Base-by-base conservation (phyloP, 2,797 vertebrate genomes). In the Crenuchus spilurus region DNA sequence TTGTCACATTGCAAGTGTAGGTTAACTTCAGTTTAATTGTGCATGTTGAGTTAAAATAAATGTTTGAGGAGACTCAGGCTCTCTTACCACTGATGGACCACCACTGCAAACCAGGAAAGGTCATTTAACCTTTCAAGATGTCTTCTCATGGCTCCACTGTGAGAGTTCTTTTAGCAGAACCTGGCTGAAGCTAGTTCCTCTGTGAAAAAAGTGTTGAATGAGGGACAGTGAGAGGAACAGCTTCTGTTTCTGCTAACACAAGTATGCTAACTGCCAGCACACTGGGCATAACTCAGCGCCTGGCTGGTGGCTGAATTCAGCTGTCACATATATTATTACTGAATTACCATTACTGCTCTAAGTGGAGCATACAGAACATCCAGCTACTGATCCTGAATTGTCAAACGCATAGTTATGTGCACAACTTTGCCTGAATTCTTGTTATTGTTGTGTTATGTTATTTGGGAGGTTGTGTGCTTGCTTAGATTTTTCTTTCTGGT, bases 261-360 rank as follows among this genome's bases (percentile, higher is more conserved):
- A 49, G n/a, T 24, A 26, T 72, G 55, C 52, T 35, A 18, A 2
- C 64, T 72, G 72, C 66, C 72, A 73, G 74, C 49, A 72, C 57
- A 46, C 52, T 22, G 35, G 74, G 65, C 4, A 42, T 65, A 66
- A 78, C 60, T 57, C 66, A 74, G 42, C n/a, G 55, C 58, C 60
- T 51, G 44, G 51, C 57, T 76, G 33, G 8, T 42, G 37, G 70
- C 70, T 13, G 46, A 67, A 48, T 69, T 60, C 51, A 66, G 48
- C 52, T 69, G 75, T 61, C 77, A 63, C 73, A 71, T 61, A 26
- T 75, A 64, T 70, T 49, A 60, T 57, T 49, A 18, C 46, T 42
- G 31, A 61, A 41, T 16, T 64, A 60, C 42, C 24, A 24, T 63
- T 31, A 30, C 24, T 67, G 54, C 39, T 75, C 41, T 70, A 39